Evolutionary conservation across 1,140 invertebrate species (phyloP), one percentile per base, ranked within the genome.

Genomic region (Idris sp.): DNA sequence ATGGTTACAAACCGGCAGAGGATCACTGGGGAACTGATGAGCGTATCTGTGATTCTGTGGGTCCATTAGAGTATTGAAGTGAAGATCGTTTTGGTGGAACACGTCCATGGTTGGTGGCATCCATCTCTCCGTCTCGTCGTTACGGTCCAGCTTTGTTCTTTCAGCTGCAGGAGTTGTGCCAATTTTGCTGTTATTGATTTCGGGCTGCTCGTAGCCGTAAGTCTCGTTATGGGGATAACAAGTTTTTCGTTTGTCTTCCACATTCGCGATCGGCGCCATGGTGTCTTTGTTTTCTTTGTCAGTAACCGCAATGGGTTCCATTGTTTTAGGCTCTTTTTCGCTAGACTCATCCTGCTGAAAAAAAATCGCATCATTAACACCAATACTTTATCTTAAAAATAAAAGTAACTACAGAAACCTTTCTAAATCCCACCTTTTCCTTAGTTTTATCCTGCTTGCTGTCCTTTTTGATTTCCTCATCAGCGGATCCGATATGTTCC

Each of bases 61-160:
- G 2, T 87, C 85, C 36, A 87, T 85, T 0, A 88, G 67, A 49
- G 86, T 83, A 65, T 84, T 87, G 5, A 87, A 41, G 14, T 87
- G 84, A 6, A 85, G 77, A 14, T 87, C 84, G 11, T 81, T 81
- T 0, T 84, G 79, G 73, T 85, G 85, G 26, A 88, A 85, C 10
- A 78, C 87, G 5, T 86, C 86, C 14, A 87, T 86, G 73, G 90
- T 90, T 2, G 90, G 90, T 13, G 91, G 91, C 2, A 92, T 90
- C 91, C 91, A 92, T 49, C 91, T 81, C 75, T 92, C 91, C 64
- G 92, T 91, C 0, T 89, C 88, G 68, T 90, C 88, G 7, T 86
- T 88, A 28, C 86, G 85, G 74, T 89, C 86, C 4, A 89, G 72
- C 58, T 89, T 90, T 0, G 84, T 81, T 41, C 86, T 69, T 5